phyloP scores from a whole-genome alignment of 2,888 invertebrate species.

The Catonia carolina region DNA sequence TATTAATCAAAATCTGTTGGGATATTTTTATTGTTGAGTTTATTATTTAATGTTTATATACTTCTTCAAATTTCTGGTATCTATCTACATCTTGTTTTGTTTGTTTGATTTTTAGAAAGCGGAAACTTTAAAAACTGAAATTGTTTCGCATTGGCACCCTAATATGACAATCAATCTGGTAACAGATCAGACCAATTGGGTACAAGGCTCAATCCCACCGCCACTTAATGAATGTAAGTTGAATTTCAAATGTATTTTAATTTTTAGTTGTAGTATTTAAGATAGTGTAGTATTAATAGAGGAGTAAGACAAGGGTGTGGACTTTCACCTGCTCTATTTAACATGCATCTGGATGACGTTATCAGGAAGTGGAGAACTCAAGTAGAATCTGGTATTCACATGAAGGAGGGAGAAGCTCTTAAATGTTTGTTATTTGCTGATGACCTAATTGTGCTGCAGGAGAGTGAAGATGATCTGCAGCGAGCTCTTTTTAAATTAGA shows the following conservation, averaged over 20 bases:
- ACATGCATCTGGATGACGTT: too few relatives aligned
- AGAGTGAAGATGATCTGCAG: too few relatives aligned
- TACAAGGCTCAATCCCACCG: slow-evolving; percentile 80
- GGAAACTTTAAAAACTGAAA: slow-evolving; percentile 71
- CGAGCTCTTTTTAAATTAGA: too few relatives aligned
- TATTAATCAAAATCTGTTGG: too few relatives aligned
- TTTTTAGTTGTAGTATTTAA: slow-evolving; percentile 3
- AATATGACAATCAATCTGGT: slow-evolving; percentile 94
- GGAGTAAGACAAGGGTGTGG: neutral
- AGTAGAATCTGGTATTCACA: too few relatives aligned
- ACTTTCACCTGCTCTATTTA: slow-evolving; percentile 19
- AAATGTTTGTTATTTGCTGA: too few relatives aligned
- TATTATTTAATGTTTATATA: too few relatives aligned
- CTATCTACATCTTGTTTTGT: neutral
- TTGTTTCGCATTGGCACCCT: slow-evolving; percentile 98
- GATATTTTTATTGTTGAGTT: too few relatives aligned
- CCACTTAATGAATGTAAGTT: slow-evolving; percentile 78
- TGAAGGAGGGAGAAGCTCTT: too few relatives aligned
- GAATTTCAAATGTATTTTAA: slow-evolving; percentile 16
- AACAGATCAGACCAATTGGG: slow-evolving; percentile 94
- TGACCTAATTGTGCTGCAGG: too few relatives aligned
- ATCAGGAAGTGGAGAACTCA: too few relatives aligned
- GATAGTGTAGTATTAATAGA: neutral
- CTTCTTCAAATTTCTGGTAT: too few relatives aligned
- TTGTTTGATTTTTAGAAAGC: slow-evolving; percentile 53